phyloP scores from a whole-genome alignment of 2,113 vertebrate species.

The Monopterus albus region DNA sequence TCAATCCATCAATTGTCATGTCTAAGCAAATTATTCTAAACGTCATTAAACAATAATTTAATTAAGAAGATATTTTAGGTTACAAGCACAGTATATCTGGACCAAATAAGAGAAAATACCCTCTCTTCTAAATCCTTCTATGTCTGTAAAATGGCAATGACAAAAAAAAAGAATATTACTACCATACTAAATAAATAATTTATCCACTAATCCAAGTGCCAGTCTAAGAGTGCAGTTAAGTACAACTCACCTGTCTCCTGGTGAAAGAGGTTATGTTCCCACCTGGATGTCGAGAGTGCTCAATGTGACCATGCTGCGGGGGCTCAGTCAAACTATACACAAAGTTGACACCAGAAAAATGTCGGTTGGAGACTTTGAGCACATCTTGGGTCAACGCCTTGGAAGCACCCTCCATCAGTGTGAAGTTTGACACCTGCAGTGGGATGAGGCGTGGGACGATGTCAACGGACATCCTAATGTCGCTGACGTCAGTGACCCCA shows the following conservation, averaged over 20 bases:
- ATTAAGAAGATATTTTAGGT: not conserved
- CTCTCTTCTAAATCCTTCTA: too few species aligned
- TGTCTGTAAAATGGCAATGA: too few species aligned
- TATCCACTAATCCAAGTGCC: not conserved
- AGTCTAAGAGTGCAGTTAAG: constrained; percentile 1
- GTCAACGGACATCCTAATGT: constrained; percentile 83
- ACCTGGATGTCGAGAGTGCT: constrained; percentile 84
- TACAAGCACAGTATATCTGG: not conserved
- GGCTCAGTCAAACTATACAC: constrained; percentile 85
- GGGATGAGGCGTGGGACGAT: constrained; percentile 87
- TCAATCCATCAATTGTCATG: too few species aligned
- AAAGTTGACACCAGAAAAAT: constrained; percentile 87
- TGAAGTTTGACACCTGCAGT: constrained; percentile 86
- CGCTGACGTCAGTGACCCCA: constrained; percentile 80
- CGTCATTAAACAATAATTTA: too few species aligned
- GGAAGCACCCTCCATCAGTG: constrained; percentile 85
- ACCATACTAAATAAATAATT: not conserved
- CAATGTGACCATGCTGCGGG: constrained; percentile 85
- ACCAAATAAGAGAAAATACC: not conserved
- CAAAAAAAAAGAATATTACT: not conserved
- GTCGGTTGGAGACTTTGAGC: constrained; percentile 83
- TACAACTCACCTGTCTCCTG: constrained; percentile 86
- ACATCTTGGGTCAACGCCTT: constrained; percentile 84
- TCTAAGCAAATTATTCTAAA: too few species aligned
- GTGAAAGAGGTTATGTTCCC: constrained; percentile 84